phyloP scores from a whole-genome alignment of 2,113 vertebrate species.

The Casuarius casuarius region DNA sequence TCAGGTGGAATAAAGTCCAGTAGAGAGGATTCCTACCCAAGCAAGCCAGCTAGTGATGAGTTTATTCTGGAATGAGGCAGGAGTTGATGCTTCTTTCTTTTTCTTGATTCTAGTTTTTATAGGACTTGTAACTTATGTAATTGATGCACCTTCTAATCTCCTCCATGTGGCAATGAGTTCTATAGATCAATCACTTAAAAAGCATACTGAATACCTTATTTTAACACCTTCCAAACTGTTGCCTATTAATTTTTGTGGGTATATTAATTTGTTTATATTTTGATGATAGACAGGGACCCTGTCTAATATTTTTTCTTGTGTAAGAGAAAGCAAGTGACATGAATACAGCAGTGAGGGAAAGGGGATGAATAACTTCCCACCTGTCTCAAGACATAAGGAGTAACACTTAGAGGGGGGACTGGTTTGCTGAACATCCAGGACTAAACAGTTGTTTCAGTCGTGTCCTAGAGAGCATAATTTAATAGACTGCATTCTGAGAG shows the following conservation, averaged over 20 bases:
- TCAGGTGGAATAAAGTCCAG: not conserved
- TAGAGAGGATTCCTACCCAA: not conserved
- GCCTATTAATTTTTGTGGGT: not conserved
- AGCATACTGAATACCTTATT: not conserved
- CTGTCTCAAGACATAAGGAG: not conserved
- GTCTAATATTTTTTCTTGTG: not conserved
- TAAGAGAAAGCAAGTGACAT: not conserved
- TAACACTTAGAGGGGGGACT: not conserved
- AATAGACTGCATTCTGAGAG: not conserved
- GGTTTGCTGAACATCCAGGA: not conserved
- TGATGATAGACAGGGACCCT: not conserved
- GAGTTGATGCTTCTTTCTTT: not conserved
- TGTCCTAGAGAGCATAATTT: slow-evolving; percentile 25
- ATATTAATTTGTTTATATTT: not conserved
- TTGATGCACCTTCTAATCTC: not conserved
- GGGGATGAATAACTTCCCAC: not conserved
- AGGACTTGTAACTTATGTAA: not conserved
- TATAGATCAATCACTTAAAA: not conserved
- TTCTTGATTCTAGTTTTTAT: not conserved
- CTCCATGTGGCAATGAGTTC: not conserved
- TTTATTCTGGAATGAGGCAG: not conserved
- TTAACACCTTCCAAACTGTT: not conserved
- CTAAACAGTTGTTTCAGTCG: not conserved
- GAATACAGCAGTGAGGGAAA: not conserved
- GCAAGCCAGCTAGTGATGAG: not conserved